These are phyloP conservation scores for Ascidia mentula DNA, from an alignment of 23 tunicate genomes.

Conservation along the genomic window DNA sequence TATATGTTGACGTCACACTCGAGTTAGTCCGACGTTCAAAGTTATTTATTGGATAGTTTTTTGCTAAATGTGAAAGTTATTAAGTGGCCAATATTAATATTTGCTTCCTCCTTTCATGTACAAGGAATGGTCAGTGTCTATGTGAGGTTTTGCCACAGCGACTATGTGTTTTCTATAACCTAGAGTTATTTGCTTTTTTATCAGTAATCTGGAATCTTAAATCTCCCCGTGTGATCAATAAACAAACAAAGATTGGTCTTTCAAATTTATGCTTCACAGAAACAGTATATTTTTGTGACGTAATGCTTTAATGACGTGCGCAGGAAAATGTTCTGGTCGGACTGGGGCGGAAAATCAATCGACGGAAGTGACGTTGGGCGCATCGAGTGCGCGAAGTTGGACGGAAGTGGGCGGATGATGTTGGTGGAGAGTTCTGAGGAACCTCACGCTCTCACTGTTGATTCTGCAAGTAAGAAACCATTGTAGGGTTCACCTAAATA, in stretches of 20 bases:
- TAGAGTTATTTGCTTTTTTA: too few relatives aligned
- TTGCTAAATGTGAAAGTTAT: not conserved
- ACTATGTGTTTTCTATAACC: too few relatives aligned
- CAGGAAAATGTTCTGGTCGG: slow-evolving; percentile 81
- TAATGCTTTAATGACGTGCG: too few relatives aligned
- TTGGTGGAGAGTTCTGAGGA: not conserved
- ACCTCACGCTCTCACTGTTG: slow-evolving; percentile 63
- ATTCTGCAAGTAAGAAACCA: slow-evolving; percentile 41
- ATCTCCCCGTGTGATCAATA: too few relatives aligned
- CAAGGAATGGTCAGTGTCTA: too few relatives aligned
- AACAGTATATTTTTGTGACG: too few relatives aligned
- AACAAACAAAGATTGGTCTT: too few relatives aligned
- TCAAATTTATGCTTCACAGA: too few relatives aligned
- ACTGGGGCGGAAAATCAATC: slow-evolving; percentile 56
- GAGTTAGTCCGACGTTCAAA: slow-evolving; percentile 48
- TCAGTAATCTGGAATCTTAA: too few relatives aligned
- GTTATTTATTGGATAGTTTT: too few relatives aligned
- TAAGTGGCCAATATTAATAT: not conserved
- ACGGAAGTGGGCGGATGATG: slow-evolving; percentile 53
- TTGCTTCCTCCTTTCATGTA: too few relatives aligned
- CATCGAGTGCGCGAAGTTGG: slow-evolving; percentile 56
- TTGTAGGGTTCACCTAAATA: not conserved
- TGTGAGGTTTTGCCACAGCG: too few relatives aligned
- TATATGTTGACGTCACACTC: slow-evolving; percentile 32
- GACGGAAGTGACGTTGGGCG: slow-evolving; percentile 12